These are phyloP conservation scores for Pantala flavescens DNA, from an alignment of 1,140 invertebrate species.

Conservation along the genomic window DNA sequence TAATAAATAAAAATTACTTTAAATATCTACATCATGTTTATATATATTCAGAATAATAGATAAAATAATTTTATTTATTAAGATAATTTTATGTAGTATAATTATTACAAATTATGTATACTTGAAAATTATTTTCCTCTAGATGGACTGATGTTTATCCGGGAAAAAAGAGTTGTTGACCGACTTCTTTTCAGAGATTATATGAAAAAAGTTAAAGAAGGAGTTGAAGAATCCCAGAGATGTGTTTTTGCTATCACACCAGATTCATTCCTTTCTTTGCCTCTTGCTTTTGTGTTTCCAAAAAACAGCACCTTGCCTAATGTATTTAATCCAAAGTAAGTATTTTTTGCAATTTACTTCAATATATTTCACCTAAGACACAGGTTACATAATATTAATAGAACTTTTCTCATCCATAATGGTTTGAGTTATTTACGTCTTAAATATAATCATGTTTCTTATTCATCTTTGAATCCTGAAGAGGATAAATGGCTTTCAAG, in stretches of 20 bases:
- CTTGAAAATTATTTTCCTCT: neutral
- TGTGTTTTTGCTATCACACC: slow-evolving; percentile 63
- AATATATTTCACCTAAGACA: slow-evolving; percentile 3
- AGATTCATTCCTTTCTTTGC: slow-evolving; percentile 46
- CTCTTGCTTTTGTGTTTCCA: slow-evolving; percentile 58
- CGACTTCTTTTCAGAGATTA: slow-evolving; percentile 58
- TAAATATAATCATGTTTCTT: slow-evolving; percentile 6
- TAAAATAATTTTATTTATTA: too few species aligned
- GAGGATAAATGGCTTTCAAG: too few species aligned
- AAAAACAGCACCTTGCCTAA: slow-evolving; percentile 42
- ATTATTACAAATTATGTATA: too few species aligned
- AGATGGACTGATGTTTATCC: slow-evolving; percentile 44
- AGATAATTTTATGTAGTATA: too few species aligned
- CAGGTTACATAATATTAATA: slow-evolving; percentile 11
- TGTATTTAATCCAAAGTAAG: slow-evolving; percentile 57
- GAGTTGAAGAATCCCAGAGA: slow-evolving; percentile 33
- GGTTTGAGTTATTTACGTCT: neutral
- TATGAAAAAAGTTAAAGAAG: slow-evolving; percentile 48
- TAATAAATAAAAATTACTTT: too few species aligned
- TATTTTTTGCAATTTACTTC: slow-evolving; percentile 23
- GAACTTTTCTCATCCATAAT: neutral
- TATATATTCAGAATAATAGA: too few species aligned
- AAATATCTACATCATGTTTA: too few species aligned
- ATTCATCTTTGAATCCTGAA: too few species aligned
- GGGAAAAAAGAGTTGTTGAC: slow-evolving; percentile 51